These are phyloP conservation scores for Astreopora myriophthalma DNA, from an alignment of 64 coral and sea anemone species.

Conservation along the genomic window DNA sequence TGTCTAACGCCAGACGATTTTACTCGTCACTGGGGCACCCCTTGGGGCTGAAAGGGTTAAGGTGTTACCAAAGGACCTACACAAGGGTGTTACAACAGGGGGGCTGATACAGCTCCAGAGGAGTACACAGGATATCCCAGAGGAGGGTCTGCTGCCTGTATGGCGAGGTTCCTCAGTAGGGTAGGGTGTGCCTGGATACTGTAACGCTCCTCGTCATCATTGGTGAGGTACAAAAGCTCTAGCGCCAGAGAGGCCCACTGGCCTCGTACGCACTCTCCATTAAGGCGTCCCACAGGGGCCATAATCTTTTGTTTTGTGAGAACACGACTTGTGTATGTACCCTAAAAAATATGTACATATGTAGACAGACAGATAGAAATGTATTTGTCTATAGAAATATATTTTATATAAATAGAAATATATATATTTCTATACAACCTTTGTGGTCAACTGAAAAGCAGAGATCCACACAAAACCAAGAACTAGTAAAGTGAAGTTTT, in stretches of 20 bases:
- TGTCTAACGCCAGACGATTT: too few relatives aligned
- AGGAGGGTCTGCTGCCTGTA: slow-evolving; percentile 94
- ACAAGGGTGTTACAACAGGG: background rate
- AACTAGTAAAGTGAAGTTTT: too few relatives aligned
- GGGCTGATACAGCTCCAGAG: slow-evolving; percentile 62
- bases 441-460: too few relatives aligned
- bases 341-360: slow-evolving; percentile 22
- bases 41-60: too few relatives aligned
- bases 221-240: slow-evolving; percentile 93
- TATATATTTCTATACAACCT: too few relatives aligned
- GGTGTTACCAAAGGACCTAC: too few relatives aligned
- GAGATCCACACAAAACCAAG: too few relatives aligned
- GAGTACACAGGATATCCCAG: slow-evolving; percentile 94
- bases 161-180: slow-evolving; percentile 91
- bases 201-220: slow-evolving; percentile 97
- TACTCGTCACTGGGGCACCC: too few relatives aligned
- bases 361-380: background rate
- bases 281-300: slow-evolving; percentile 74
- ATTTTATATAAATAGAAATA: too few relatives aligned
- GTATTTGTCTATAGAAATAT: too few relatives aligned
- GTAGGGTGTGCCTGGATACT: slow-evolving; percentile 98
- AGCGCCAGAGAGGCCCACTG: slow-evolving; percentile 93
- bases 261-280: slow-evolving; percentile 88
- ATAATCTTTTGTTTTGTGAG: slow-evolving; percentile 83
- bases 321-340: slow-evolving; percentile 92